A percentile compares a stretch with the other conserved stretches of the same genome.
These are phyloP conservation scores for Euzophera pinguis DNA, from an alignment of 2,888 invertebrate genomes.

Conservation along the genomic window DNA sequence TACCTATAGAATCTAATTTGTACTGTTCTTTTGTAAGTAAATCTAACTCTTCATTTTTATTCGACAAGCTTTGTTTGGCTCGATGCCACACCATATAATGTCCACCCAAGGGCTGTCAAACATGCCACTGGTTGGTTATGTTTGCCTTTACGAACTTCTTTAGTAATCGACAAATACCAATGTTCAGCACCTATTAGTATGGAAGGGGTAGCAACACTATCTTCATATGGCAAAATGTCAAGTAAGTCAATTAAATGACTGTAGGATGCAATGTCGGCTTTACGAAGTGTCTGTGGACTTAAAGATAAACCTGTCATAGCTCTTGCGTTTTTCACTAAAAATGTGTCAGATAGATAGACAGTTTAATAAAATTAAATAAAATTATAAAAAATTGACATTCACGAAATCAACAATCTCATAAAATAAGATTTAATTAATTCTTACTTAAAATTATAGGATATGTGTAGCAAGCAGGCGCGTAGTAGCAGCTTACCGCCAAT, in stretches of 20 bases:
- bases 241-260: not conserved
- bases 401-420: too few relatives aligned
- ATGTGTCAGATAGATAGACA: not conserved
- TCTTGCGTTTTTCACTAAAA: not conserved
- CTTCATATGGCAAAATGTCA: not conserved
- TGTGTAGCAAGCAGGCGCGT: too few relatives aligned
- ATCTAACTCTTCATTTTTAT: not conserved
- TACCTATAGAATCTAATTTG: not conserved
- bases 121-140: not conserved
- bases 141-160: not conserved
- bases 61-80: not conserved
- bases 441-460: too few relatives aligned
- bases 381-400: too few relatives aligned
- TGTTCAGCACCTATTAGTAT: not conserved
- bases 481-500: too few relatives aligned
- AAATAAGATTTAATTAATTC: too few relatives aligned
- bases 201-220: not conserved
- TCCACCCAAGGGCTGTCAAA: not conserved
- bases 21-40: constrained; percentile 1
- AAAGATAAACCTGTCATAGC: not conserved
- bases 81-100: not conserved
- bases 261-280: not conserved
- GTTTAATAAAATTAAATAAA: too few relatives aligned
- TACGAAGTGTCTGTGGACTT: not conserved
- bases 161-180: not conserved